Base-by-base conservation (phyloP, 2,888 invertebrate genomes). In the Epirrita christyi region DNA sequence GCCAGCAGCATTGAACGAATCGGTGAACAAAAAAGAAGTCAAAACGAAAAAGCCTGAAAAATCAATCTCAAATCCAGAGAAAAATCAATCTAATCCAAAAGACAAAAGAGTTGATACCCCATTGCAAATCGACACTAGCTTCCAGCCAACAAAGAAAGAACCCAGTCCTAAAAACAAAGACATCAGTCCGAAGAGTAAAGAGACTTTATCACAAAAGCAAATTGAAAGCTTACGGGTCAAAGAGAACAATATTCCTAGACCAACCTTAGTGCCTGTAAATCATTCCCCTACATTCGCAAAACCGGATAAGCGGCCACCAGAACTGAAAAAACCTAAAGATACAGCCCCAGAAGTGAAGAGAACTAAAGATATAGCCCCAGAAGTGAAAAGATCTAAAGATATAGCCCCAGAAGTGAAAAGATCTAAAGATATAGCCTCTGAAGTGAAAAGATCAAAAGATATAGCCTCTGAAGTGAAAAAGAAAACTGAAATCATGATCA, bases 231-330 rank as follows among this genome's bases (percentile, higher is more conserved):
- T 90, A 84, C 72, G 86, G 38, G 76, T 81, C 0, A 73, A 80
- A 0, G 91, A 92, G 41, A 89, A 85, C 55, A 89, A 89, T 48
- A 84, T 92, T 32, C 91, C 91, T 0, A 64, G 90, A 46, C 91
- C 91, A 0, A 76, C 80, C 0, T 65, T 91, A 65, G 78, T 91
- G 1, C 87, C 88, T 0, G 83, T 88, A 0, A 82, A 83, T 46
- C 85, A 85, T 68, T 89, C 91, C 0, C 91, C 91, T 0, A 91
- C 91, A 0, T 90, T 92, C 29, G 88, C 85, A 0, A 91, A 91
- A 64, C 90, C 91, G 0, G 91, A 89, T 21, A 91, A 90, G 60
- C 64, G 89, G 15, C 86, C 88, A 85, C 86, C 88, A 85, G 0
- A 43, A 10, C 1, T 28, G 7, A 43, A 43, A 29, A 43, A 43